Evolutionary conservation across 1,140 invertebrate genomes (phyloP), one percentile per base, ranked within the genome.

Genomic region (Caligus rogercresseyi): DNA sequence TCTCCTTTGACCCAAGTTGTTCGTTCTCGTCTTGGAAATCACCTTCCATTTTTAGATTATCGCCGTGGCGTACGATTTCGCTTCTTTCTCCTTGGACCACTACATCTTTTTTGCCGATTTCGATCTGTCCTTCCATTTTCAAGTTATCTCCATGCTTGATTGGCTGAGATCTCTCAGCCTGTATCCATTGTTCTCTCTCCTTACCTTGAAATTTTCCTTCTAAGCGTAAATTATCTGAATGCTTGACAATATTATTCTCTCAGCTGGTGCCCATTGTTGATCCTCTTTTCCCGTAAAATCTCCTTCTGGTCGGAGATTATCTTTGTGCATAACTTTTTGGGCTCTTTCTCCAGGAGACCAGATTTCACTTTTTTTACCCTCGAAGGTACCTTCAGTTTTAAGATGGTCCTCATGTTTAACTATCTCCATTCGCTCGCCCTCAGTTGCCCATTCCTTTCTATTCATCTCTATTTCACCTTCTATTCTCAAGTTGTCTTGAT

Each of bases 201-300:
- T n/a, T 18, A 13, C 61, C 65, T 62, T 67, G 55, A 65, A 84
- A 69, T 67, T 81, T 78, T 15, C 83, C 83, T 69, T 84, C 82
- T 2, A 81, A 77, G 11, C 71, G 69, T 0, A 85, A 68, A 66
- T 78, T 76, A 63, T 79, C 77, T 64, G 72, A 67, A 66, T 71
- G 75, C 52, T 69, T 74, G 31, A 71, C 71, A 18, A 71, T 72
- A 25, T 67, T 67, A 21, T 73, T 52, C 75, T 68, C 66, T 78
- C 75, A 4, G 75, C 73, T 69, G 19, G 72, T 66, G 72, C 51
- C 19, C 59, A 58, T 54, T 54, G 15, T 18, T 67, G 21, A 15
- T 51, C 51, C 57, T 15, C 3, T 23, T 23, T 65, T n/a, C 23
- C 43, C 4, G 65, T 16, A 70, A 69, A 24, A 71, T 67, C 65